Percentiles rank a stretch among this genome's conserved stretches.
Conservation (phyloP, 2,113 vertebrate species). For the Dolichotis patagonum region DNA sequence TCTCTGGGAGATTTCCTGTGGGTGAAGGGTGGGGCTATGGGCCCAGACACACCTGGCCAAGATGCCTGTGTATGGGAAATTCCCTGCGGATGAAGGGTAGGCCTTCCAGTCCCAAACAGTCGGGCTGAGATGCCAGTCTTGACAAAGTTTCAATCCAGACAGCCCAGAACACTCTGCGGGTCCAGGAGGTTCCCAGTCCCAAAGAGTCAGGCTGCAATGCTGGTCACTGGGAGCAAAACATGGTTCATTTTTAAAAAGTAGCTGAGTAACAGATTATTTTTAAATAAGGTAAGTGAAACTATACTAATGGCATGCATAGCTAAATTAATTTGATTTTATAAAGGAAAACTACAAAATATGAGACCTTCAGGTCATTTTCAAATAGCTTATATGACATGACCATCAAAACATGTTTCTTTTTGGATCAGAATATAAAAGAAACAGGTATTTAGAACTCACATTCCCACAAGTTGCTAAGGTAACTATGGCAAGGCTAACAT, state of each 20-base stretch:
- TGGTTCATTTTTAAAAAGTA: not conserved
- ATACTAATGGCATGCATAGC: not conserved
- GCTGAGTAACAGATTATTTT: not conserved
- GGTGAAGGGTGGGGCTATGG: too few relatives aligned
- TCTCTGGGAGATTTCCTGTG: too few relatives aligned
- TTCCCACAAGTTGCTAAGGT: conserved; percentile 70
- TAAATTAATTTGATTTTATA: not conserved
- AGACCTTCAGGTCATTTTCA: conserved; percentile 41
- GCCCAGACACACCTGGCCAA: too few relatives aligned
- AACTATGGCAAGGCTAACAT: not conserved
- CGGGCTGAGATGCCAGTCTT: too few relatives aligned
- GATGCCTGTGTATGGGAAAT: too few relatives aligned
- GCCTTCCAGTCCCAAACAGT: too few relatives aligned
- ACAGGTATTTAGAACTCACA: conserved; percentile 66
- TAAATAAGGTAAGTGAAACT: not conserved
- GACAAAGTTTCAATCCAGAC: too few relatives aligned
- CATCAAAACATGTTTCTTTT: not conserved
- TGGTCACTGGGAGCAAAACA: too few relatives aligned
- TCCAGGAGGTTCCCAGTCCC: too few relatives aligned
- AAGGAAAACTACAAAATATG: conserved; percentile 51
- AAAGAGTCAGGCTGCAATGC: too few relatives aligned
- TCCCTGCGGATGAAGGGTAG: too few relatives aligned
- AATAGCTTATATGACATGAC: conserved; percentile 26
- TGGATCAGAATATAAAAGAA: conserved; percentile 54
- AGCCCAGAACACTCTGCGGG: too few relatives aligned